Evolutionary conservation across 2,113 vertebrate species (phyloP).

Genomic region (Petaurus breviceps): DNA sequence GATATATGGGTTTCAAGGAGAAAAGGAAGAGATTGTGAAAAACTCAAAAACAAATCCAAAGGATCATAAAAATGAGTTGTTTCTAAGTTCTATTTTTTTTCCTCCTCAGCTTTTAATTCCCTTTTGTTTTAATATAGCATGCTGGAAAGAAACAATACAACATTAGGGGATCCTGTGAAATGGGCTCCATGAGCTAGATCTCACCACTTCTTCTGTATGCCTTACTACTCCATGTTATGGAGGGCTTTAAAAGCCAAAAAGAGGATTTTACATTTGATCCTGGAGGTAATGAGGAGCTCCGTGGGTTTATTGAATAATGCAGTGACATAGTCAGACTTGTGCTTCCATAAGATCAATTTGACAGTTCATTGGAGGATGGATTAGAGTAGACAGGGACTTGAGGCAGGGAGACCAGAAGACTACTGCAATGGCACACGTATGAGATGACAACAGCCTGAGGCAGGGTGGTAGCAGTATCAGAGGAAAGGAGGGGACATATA

Average conservation of each 20-base stretch:
- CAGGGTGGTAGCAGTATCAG: neutral
- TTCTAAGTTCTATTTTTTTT: conserved; percentile 52
- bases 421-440: neutral
- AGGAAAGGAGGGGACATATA: neutral
- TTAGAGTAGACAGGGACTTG: neutral
- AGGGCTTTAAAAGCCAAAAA: neutral
- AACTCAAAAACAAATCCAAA: conserved; percentile 49
- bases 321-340: neutral
- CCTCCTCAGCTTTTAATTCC: conserved; percentile 42
- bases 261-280: neutral
- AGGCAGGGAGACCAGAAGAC: neutral
- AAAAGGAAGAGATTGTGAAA: conserved; percentile 54
- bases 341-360: neutral
- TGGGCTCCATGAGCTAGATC: neutral
- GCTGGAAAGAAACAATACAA: neutral
- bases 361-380: neutral
- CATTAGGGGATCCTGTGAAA: neutral
- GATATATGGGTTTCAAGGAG: conserved; percentile 41
- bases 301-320: neutral
- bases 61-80: conserved; percentile 7
- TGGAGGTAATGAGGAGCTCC: neutral
- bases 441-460: neutral
- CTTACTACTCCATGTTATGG: neutral
- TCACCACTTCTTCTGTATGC: neutral
- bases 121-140: conserved; percentile 29